Evolutionary conservation across 2,888 invertebrate species (phyloP).

Genomic region (Athetis lepigone): DNA sequence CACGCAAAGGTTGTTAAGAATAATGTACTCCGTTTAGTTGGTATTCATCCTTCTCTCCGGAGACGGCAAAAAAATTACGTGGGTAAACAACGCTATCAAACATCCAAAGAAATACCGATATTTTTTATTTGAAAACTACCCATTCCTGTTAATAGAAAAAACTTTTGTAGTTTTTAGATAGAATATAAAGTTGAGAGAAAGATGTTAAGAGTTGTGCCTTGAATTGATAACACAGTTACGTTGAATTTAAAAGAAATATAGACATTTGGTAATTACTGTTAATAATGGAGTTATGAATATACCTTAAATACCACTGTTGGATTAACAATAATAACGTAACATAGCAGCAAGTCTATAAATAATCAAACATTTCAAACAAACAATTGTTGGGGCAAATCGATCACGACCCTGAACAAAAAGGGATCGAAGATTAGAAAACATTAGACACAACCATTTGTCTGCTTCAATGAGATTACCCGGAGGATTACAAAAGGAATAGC

Average conservation of each 20-base stretch:
- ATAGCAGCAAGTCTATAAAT: constrained; percentile 25
- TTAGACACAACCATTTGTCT: constrained; percentile 73
- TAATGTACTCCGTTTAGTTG: constrained; percentile 64
- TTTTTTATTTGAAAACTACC: constrained; percentile 43
- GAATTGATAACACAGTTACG: not conserved
- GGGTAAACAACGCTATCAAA: constrained; percentile 58
- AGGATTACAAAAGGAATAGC: constrained; percentile 73
- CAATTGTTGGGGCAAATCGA: constrained; percentile 49
- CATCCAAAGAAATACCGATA: constrained; percentile 40
- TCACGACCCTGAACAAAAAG: constrained; percentile 54
- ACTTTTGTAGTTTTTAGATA: constrained; percentile 18
- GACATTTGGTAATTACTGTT: not conserved
- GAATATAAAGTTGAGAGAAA: constrained; percentile 16
- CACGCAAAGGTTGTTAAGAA: constrained; percentile 59
- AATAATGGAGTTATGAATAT: not conserved
- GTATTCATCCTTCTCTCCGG: constrained; percentile 55
- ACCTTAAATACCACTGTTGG: constrained; percentile 1
- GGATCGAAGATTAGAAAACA: constrained; percentile 67
- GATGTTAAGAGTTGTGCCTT: constrained; percentile 1
- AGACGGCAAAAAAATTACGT: constrained; percentile 66
- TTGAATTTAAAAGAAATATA: not conserved
- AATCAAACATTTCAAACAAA: constrained; percentile 28
- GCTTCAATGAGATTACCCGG: constrained; percentile 72
- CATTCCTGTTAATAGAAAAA: constrained; percentile 31
- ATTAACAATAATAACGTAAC: constrained; percentile 19